phyloP scores from a whole-genome alignment of 2,888 invertebrate genomes.

The Leptinotarsa peninsularis region DNA sequence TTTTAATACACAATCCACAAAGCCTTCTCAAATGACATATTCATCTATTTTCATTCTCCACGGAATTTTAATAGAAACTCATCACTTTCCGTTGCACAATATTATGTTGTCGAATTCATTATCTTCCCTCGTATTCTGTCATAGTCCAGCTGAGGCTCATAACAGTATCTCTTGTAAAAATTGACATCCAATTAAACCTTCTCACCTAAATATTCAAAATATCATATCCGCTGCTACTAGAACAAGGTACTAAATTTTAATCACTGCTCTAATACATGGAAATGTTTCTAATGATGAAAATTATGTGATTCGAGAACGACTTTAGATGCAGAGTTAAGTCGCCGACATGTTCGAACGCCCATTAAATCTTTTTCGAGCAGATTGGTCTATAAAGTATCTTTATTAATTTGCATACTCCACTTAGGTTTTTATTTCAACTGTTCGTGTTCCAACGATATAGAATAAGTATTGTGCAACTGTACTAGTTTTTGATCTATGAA shows the following conservation, averaged over 20 bases:
- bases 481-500: neutral
- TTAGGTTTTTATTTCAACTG: conserved; percentile 3
- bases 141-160: neutral
- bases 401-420: conserved; percentile 15
- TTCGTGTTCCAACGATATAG: neutral
- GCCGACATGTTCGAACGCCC: conserved; percentile 16
- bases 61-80: too few species aligned
- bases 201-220: conserved; percentile 6
- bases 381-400: neutral
- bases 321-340: neutral
- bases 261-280: conserved; percentile 1
- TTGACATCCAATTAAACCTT: neutral
- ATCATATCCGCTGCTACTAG: neutral
- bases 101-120: too few species aligned
- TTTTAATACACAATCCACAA: too few species aligned
- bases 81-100: too few species aligned
- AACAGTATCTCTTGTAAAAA: neutral
- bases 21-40: too few species aligned
- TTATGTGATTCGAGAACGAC: conserved; percentile 13
- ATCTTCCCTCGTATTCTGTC: too few species aligned
- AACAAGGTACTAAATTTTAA: conserved; percentile 4
- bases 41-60: too few species aligned
- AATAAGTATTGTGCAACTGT: neutral
- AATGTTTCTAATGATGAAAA: neutral
- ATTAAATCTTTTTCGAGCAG: conserved; percentile 4